A percentile compares a stretch with the other conserved stretches of the same genome.
These are phyloP conservation scores for Poecilia wingei DNA, from an alignment of 2,797 vertebrate genomes.

Conservation along the genomic window DNA sequence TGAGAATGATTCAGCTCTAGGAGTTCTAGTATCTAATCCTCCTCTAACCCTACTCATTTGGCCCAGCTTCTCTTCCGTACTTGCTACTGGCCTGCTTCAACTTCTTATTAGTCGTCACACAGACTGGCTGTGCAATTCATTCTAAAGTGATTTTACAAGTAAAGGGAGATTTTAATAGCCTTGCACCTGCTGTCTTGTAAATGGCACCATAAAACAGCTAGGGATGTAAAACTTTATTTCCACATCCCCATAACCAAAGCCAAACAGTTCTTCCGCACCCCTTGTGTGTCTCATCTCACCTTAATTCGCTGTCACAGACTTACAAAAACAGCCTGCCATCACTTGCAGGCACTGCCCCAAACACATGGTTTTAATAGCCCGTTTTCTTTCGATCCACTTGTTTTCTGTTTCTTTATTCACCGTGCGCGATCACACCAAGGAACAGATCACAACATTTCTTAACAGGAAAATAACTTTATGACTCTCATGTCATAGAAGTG, in stretches of 20 bases:
- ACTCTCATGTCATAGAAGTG: slow-evolving; percentile 52
- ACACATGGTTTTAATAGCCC: slow-evolving; percentile 75
- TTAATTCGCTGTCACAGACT: slow-evolving; percentile 52
- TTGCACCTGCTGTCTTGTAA: slow-evolving; percentile 80
- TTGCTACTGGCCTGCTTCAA: slow-evolving; percentile 54
- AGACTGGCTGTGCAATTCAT: slow-evolving; percentile 37
- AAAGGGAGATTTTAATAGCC: slow-evolving; percentile 65
- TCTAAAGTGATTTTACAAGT: slow-evolving; percentile 64
- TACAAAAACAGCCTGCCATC: slow-evolving; percentile 40
- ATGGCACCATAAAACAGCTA: slow-evolving; percentile 76
- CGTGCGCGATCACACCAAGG: slow-evolving; percentile 45
- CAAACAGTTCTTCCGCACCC: slow-evolving; percentile 57
- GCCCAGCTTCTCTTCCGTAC: slow-evolving; percentile 32
- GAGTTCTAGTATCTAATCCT: slow-evolving; percentile 37
- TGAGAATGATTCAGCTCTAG: slow-evolving; percentile 43
- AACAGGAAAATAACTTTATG: slow-evolving; percentile 58
- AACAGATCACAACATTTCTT: slow-evolving; percentile 54
- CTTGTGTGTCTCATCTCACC: slow-evolving; percentile 7
- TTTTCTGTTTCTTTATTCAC: slow-evolving; percentile 48
- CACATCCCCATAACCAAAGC: slow-evolving; percentile 69
- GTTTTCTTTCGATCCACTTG: slow-evolving; percentile 41
- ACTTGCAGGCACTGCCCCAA: slow-evolving; percentile 62
- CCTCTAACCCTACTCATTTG: slow-evolving; percentile 31
- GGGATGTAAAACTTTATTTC: slow-evolving; percentile 78
- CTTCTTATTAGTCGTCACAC: slow-evolving; percentile 47